Evolutionary conservation across 2,797 vertebrate genomes (phyloP).

Genomic region (Percopsis omiscomaycus): DNA sequence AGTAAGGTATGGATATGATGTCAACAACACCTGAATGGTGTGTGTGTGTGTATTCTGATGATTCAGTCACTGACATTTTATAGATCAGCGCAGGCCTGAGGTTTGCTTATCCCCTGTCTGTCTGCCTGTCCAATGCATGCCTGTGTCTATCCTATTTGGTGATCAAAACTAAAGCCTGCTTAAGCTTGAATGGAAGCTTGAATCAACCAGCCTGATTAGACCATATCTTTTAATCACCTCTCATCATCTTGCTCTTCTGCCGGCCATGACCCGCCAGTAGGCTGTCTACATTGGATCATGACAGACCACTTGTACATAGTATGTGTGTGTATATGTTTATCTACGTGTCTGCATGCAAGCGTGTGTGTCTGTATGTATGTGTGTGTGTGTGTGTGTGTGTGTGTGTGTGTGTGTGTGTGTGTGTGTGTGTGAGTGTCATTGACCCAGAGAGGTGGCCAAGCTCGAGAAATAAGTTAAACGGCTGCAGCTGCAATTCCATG

Average conservation of each 20-base stretch:
- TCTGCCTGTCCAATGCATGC: constrained; percentile 27
- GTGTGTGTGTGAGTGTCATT: constrained; percentile 39
- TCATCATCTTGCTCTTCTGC: constrained; percentile 20
- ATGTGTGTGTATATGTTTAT: constrained; percentile 25
- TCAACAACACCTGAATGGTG: constrained; percentile 25
- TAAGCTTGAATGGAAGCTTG: constrained; percentile 8
- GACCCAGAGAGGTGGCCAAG: constrained; percentile 59
- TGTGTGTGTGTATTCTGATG: constrained; percentile 19
- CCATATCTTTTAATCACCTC: not conserved
- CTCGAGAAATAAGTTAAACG: constrained; percentile 66
- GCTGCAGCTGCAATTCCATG: constrained; percentile 70
- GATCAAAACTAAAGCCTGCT: constrained; percentile 6
- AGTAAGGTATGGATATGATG: too few species aligned
- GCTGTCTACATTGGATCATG: constrained; percentile 11
- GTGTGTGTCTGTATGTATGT: constrained; percentile 20
- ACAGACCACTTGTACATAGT: not conserved
- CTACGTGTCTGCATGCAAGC: constrained; percentile 22
- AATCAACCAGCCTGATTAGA: constrained; percentile 35
- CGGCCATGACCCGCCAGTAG: constrained; percentile 42
- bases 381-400: constrained; percentile 14
- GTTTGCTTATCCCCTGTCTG: constrained; percentile 30
- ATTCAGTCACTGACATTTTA: too few species aligned
- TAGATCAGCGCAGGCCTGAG: constrained; percentile 16
- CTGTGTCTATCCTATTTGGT: constrained; percentile 19
- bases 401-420: constrained; percentile 21